Base-by-base conservation (phyloP, 2,888 invertebrate species). In the Hermaeophaga mercurialis region DNA sequence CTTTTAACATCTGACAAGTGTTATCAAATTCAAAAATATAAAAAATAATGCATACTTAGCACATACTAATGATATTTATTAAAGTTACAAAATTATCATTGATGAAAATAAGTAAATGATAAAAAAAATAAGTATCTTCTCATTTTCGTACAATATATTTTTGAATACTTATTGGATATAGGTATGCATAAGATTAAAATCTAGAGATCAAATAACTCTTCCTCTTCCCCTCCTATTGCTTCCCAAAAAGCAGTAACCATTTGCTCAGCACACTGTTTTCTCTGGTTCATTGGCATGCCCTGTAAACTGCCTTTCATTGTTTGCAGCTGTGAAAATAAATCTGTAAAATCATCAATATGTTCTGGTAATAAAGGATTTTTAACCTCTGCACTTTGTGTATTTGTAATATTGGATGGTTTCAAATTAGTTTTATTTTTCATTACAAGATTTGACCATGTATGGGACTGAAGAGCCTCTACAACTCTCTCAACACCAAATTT, bases 181-280 rank as follows among this genome's bases (percentile, higher is more conserved):
- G 7, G 5, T 31, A 31, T 31, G 9, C 3, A 9, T 31, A 31
- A 2, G 12, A 12, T 31, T 3, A n/a, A 31, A 12, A 31, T 43
- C n/a, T 77, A 77, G 52, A 75, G 70, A 71, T 81, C 83, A 54
- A 79, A 79, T 59, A 87, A 78, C 76, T 89, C 89, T 62, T 85
- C 85, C 58, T 84, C 84, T 72, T 87, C 86, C 12, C 88, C 88
- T 12, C 88, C 88, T 69, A 89, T 85, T 1, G 88, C 87, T 69
- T 82, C 82, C 88, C 88, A 89, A 74, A 89, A 89, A 11, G 86
- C 85, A 58, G 85, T 80, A 1, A 88, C 87, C 71, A 89, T 82
- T 76, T 87, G 83, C 74, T 89, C 89, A 3, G 89, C 89, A 71
- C 85, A 87, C 46, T 81, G 81, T 71, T 85, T 84, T 59, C 88